phyloP scores from a whole-genome alignment of 2,113 vertebrate genomes.

The Aythya baeri region DNA sequence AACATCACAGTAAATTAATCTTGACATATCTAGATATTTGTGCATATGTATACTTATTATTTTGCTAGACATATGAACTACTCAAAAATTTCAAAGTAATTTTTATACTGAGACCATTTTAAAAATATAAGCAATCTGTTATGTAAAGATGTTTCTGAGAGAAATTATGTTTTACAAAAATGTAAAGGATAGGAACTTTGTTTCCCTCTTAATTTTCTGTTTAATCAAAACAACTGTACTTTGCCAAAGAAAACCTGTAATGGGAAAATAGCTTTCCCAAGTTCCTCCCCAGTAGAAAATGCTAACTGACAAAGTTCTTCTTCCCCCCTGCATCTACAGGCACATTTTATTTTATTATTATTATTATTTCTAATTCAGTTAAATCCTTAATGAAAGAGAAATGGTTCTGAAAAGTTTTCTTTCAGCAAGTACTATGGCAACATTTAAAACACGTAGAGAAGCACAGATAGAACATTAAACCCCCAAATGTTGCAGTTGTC shows the following conservation, averaged over 20 bases:
- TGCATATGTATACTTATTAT: neutral
- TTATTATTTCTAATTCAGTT: neutral
- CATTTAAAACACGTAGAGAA: neutral
- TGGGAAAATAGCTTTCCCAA: neutral
- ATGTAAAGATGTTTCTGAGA: neutral
- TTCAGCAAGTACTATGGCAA: neutral
- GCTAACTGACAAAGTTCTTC: neutral
- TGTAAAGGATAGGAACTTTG: neutral
- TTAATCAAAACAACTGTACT: neutral
- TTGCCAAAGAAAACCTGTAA: neutral
- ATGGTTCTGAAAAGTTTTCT: neutral
- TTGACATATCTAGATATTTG: neutral
- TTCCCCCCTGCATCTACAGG: neutral
- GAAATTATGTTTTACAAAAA: neutral
- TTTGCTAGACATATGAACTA: neutral
- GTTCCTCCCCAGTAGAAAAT: neutral
- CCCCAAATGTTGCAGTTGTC: neutral
- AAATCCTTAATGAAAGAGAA: neutral
- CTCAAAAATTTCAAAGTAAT: neutral
- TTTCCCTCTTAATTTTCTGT: neutral
- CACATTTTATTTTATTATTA: neutral
- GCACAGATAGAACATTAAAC: neutral
- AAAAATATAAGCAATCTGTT: neutral
- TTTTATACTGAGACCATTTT: neutral
- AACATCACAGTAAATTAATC: neutral